Evolutionary conservation across 1,140 invertebrate genomes (phyloP), one percentile per base, ranked within the genome.

Genomic region (Hyles euphorbiae): DNA sequence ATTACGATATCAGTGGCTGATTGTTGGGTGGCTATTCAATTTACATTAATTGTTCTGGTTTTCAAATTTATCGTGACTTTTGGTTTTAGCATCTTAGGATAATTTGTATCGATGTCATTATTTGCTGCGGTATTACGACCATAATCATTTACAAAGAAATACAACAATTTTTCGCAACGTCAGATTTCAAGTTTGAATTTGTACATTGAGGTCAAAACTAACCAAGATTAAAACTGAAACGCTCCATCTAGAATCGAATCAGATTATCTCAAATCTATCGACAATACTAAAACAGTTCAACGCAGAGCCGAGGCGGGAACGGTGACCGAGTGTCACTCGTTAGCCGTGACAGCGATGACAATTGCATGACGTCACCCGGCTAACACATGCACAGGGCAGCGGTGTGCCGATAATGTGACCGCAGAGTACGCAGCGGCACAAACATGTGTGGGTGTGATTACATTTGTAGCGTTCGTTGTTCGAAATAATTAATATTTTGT

Each of bases 291-390:
- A 53, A 53, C 34, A 53, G 40, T 52, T 60, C 58, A 63, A 69
- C 59, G 55, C 50, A 59, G 46, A 68, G 63, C 57, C 56, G 60
- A 72, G 58, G 65, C 55, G 69, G 71, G 65, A 72, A 66, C 67
- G 65, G 66, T 72, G 75, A 75, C 75, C 74, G 70, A 81, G 71
- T 76, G 73, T 66, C 60, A 63, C 73, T 80, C 70, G 84, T 83
- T 83, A 81, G 72, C 84, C 82, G 67, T 83, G 81, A 82, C 78
- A 79, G 77, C 76, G 74, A 76, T 83, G 84, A 83, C 84, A 87
- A 87, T 84, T 75, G 70, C 65, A 69, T 87, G 83, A 88, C 84
- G 84, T 88, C 84, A 88, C 52, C 61, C 50, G 54, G 64, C 68
- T 63, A 63, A 76, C 79, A 78, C 81, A 68, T 48, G 57, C 66